Conservation (phyloP, 1,140 invertebrate genomes). For the Drosophila ercepeae region DNA sequence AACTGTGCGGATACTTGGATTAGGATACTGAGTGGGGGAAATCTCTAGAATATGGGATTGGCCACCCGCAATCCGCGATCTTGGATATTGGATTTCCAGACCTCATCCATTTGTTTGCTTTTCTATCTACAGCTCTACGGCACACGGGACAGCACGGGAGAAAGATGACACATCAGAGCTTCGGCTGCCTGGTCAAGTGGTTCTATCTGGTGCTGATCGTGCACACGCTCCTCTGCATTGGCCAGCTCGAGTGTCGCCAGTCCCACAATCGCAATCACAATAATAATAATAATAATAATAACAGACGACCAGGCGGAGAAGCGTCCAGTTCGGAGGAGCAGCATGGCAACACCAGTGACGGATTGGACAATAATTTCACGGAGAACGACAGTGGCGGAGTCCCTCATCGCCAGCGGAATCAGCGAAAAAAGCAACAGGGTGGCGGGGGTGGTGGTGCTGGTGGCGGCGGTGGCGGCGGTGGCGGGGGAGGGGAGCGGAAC, state of each 20-base stretch:
- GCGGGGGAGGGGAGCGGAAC: conserved; percentile 6
- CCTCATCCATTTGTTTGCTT: conserved; percentile 22
- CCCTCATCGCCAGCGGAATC: conserved; percentile 46
- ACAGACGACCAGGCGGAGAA: conserved; percentile 31
- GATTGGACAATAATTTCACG: conserved; percentile 34
- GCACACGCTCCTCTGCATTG: conserved; percentile 65
- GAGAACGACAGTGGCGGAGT: conserved; percentile 50
- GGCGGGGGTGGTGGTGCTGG: conserved; percentile 4
- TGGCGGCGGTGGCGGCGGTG: conserved; percentile 11
- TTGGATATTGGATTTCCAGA: neutral
- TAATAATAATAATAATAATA: conserved; percentile 50
- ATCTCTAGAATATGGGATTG: too few relatives aligned
- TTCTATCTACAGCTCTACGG: neutral
- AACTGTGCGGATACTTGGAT: neutral
- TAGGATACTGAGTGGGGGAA: neutral
- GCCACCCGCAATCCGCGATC: too few relatives aligned
- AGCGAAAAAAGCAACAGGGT: conserved; percentile 56
- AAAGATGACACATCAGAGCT: conserved; percentile 70
- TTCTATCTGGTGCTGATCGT: conserved; percentile 76
- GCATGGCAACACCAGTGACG: conserved; percentile 49
- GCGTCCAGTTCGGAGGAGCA: conserved; percentile 62
- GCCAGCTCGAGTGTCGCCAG: conserved; percentile 68
- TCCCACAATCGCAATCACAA: conserved; percentile 63
- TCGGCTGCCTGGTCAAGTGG: conserved; percentile 70
- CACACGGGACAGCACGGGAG: conserved; percentile 16